Percentiles rank a stretch among this genome's conserved stretches.
phyloP scores from a whole-genome alignment of 2,113 vertebrate species.

The Steatornis caripensis region DNA sequence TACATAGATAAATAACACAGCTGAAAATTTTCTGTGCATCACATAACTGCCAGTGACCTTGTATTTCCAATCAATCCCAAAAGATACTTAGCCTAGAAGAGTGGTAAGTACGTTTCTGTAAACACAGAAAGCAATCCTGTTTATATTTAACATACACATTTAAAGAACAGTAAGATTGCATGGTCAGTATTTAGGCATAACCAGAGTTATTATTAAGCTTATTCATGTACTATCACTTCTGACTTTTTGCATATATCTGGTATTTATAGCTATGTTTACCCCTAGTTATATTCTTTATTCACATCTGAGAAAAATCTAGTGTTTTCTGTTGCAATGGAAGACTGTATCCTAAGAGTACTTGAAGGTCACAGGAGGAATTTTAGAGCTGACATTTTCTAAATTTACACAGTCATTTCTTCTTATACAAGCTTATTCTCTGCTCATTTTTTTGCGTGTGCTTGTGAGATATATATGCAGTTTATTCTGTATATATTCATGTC shows the following conservation, averaged over 20 bases:
- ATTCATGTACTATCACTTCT: not conserved
- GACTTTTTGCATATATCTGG: not conserved
- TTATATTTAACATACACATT: not conserved
- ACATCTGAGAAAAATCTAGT: not conserved
- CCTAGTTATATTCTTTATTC: not conserved
- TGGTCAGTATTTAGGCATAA: slow-evolving; percentile 1
- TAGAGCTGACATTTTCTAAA: not conserved
- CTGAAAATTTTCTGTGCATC: not conserved
- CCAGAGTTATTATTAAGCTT: not conserved
- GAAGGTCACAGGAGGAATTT: slow-evolving; percentile 20
- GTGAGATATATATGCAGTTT: not conserved
- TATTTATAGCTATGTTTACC: not conserved
- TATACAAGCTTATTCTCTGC: slow-evolving; percentile 4
- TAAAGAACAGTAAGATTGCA: not conserved
- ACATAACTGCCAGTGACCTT: not conserved
- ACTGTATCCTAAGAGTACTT: not conserved
- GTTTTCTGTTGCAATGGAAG: not conserved
- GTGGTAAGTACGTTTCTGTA: not conserved
- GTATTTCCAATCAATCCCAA: not conserved
- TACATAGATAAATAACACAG: not conserved
- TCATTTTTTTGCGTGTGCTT: not conserved
- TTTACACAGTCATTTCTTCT: slow-evolving; percentile 2
- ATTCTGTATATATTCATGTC: slow-evolving; percentile 13
- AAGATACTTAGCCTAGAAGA: not conserved
- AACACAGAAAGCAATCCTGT: not conserved